phyloP scores from a whole-genome alignment of 2,113 vertebrate genomes.

The Phocoena phocoena region DNA sequence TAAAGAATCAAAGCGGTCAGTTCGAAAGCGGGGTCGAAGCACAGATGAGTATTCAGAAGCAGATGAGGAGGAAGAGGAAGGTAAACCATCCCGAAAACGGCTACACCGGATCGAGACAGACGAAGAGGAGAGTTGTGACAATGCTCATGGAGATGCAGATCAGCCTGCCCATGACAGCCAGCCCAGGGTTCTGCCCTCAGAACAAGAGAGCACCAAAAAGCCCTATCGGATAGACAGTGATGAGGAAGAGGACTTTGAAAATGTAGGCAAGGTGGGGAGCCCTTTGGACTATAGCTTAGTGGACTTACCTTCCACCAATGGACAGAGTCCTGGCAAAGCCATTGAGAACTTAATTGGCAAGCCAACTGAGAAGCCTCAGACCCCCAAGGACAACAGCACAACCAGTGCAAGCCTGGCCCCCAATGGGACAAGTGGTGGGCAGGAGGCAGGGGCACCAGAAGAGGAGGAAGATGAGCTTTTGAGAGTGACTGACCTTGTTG shows the following conservation, averaged over 20 bases:
- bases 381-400: slow-evolving; percentile 89
- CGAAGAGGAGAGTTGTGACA: slow-evolving; percentile 86
- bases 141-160: slow-evolving; percentile 49
- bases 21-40: slow-evolving; percentile 82
- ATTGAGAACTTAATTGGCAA: slow-evolving; percentile 89
- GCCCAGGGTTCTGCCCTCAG: slow-evolving; percentile 65
- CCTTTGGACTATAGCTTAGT: slow-evolving; percentile 90
- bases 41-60: slow-evolving; percentile 81
- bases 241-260: slow-evolving; percentile 90
- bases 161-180: slow-evolving; percentile 68
- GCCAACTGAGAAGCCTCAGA: slow-evolving; percentile 85
- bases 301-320: slow-evolving; percentile 91
- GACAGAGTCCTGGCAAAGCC: slow-evolving; percentile 93
- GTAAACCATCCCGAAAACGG: slow-evolving; percentile 90
- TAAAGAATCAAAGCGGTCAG: slow-evolving; percentile 77
- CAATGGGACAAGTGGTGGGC: slow-evolving; percentile 88
- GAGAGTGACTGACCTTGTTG: slow-evolving; percentile 95
- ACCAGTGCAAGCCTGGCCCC: slow-evolving; percentile 85
- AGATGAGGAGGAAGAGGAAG: slow-evolving; percentile 86
- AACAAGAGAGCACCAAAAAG: slow-evolving; percentile 84
- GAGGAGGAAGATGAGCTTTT: slow-evolving; percentile 98
- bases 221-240: slow-evolving; percentile 88
- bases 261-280: slow-evolving; percentile 88
- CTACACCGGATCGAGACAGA: slow-evolving; percentile 95
- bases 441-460: slow-evolving; percentile 88